Evolutionary conservation across 2,888 invertebrate species (phyloP).

Genomic region (Xanthostigma xanthostigma): DNA sequence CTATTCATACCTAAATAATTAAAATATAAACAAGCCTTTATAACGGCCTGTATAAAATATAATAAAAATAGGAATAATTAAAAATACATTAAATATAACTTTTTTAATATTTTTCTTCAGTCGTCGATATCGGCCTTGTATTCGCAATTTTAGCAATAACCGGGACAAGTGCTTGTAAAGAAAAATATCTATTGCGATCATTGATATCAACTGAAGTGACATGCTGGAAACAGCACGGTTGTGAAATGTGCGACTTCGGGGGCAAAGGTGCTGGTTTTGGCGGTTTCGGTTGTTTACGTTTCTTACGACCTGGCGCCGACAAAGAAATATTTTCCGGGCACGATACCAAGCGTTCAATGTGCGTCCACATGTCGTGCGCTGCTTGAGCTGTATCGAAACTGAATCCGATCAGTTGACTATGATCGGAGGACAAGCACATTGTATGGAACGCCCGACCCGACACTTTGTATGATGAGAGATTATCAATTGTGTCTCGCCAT

Average conservation of each 20-base stretch:
- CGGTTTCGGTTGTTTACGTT: slow-evolving; percentile 37
- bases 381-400: slow-evolving; percentile 63
- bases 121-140: neutral
- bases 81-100: neutral
- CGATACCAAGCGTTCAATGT: slow-evolving; percentile 52
- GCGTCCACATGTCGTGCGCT: slow-evolving; percentile 53
- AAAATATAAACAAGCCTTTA: too few species aligned
- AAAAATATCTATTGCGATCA: slow-evolving; percentile 48
- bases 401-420: slow-evolving; percentile 59
- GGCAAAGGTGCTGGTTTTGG: slow-evolving; percentile 45
- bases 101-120: slow-evolving; percentile 2
- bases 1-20: too few species aligned
- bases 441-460: slow-evolving; percentile 66
- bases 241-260: slow-evolving; percentile 66
- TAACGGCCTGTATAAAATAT: neutral
- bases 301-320: slow-evolving; percentile 47
- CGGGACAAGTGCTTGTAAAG: slow-evolving; percentile 48
- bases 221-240: slow-evolving; percentile 74
- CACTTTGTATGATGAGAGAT: slow-evolving; percentile 56
- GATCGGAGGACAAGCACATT: slow-evolving; percentile 63
- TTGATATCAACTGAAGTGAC: slow-evolving; percentile 60
- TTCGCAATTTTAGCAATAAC: slow-evolving; percentile 12
- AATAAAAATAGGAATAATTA: neutral
- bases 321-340: slow-evolving; percentile 66
- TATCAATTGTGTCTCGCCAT: slow-evolving; percentile 70